Evolutionary conservation across 2,888 invertebrate species (phyloP), one percentile per base, ranked within the genome.

Genomic region (Trichogramma evanescens): DNA sequence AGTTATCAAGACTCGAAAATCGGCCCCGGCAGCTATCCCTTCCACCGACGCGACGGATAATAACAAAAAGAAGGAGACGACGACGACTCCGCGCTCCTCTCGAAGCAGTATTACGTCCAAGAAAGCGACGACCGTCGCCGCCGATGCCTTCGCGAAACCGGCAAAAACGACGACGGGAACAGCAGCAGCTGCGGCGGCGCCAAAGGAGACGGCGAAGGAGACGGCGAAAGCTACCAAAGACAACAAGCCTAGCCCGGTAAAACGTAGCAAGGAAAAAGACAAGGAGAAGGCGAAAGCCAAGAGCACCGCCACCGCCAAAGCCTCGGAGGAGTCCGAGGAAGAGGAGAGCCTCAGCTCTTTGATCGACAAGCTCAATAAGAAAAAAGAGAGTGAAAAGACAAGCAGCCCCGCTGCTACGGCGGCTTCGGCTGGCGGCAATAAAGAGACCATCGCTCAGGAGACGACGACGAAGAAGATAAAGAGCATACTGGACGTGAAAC

Each of bases 301-400:
- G 58, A 38, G 46, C n/a, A 45, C 9, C 10, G 41, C 41, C 5
- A 40, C 26, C n/a, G 59, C 0, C 9, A 6, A 2, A 63, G 8
- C 7, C 45, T 6, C n/a, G 13, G 38, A 56, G 6, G 65, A 65
- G 50, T 45, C 41, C 2, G 61, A 63, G 4, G 6, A 87, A 67
- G 86, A 86, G 68, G 87, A 87, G 71, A 85, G 85, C 7, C 69
- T 86, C 55, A 84, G 83, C 26, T 79, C 79, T 58, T 82, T 85
- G 69, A 74, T 84, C 39, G 80, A 80, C 54, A 76, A 76, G 59
- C 62, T 71, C 45, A 71, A 68, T 40, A 70, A 68, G 57, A 70
- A 69, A 53, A 67, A 65, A 56, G 64, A 65, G 43, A 65, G 65
- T 45, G 49, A 68, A 52, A 66, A 51, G 57, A 67, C 64, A 60